Conservation (phyloP, 2,113 vertebrate species). For the Oxyruncus cristatus region DNA sequence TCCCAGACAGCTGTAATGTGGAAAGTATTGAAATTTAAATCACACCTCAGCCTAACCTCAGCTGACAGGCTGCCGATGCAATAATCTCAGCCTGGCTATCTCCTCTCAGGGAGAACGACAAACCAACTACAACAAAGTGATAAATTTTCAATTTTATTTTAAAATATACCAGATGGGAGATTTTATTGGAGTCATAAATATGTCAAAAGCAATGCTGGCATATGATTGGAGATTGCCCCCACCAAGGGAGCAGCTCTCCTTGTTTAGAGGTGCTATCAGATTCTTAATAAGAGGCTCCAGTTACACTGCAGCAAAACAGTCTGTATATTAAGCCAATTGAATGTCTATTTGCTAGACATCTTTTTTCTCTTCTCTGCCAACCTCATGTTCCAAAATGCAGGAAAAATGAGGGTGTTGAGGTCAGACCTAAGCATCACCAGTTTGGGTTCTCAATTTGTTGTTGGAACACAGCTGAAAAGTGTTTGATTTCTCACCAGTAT, state of each 20-base stretch:
- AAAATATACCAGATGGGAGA: slow-evolving; percentile 83
- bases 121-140: slow-evolving; percentile 72
- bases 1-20: slow-evolving; percentile 65
- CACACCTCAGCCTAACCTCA: slow-evolving; percentile 65
- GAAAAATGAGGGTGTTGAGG: slow-evolving; percentile 31
- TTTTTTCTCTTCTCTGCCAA: slow-evolving; percentile 9
- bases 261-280: slow-evolving; percentile 76
- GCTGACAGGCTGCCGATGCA: slow-evolving; percentile 55
- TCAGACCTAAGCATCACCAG: slow-evolving; percentile 8
- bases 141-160: slow-evolving; percentile 84
- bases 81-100: slow-evolving; percentile 72
- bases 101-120: slow-evolving; percentile 70
- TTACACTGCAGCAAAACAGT: slow-evolving; percentile 67
- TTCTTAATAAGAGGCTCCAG: slow-evolving; percentile 73
- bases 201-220: slow-evolving; percentile 76
- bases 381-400: slow-evolving; percentile 33
- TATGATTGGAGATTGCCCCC: slow-evolving; percentile 70
- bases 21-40: slow-evolving; percentile 78
- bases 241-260: slow-evolving; percentile 58
- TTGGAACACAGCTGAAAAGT: not conserved
- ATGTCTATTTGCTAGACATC: slow-evolving; percentile 69
- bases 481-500: not conserved
- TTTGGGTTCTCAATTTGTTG: not conserved
- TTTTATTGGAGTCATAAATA: slow-evolving; percentile 83
- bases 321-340: slow-evolving; percentile 74